Evolutionary conservation across 2,113 vertebrate species (phyloP).

Genomic region (Syngnathus floridae): DNA sequence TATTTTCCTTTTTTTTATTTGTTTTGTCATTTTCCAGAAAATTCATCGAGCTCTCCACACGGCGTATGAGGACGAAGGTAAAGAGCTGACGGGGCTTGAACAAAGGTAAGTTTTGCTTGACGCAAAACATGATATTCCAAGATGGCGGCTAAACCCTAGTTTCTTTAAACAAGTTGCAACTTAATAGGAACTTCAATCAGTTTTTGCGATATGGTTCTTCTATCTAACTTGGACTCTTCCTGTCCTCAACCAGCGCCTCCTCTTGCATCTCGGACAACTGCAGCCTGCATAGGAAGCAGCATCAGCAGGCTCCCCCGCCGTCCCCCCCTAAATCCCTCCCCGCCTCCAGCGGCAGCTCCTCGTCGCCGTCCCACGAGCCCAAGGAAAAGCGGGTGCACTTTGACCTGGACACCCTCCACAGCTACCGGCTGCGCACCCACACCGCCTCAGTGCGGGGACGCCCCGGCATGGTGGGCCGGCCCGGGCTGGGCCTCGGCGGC

Average conservation of each 20-base stretch:
- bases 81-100: slow-evolving; percentile 57
- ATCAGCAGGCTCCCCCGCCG: slow-evolving; percentile 59
- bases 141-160: no score
- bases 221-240: slow-evolving; percentile 18
- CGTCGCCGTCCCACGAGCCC: slow-evolving; percentile 42
- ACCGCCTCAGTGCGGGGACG: slow-evolving; percentile 54
- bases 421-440: slow-evolving; percentile 67
- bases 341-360: slow-evolving; percentile 23
- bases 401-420: slow-evolving; percentile 73
- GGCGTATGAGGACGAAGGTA: slow-evolving; percentile 62
- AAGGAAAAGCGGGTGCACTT: slow-evolving; percentile 74
- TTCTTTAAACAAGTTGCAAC: no score
- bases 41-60: slow-evolving; percentile 86
- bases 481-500: slow-evolving; percentile 62
- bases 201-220: no score
- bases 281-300: slow-evolving; percentile 68
- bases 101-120: slow-evolving; percentile 49
- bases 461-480: slow-evolving; percentile 57
- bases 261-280: slow-evolving; percentile 74
- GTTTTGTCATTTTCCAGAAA: slow-evolving; percentile 68
- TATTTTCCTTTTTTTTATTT: background rate
- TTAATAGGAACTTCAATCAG: no score
- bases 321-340: slow-evolving; percentile 44
- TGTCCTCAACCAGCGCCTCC: slow-evolving; percentile 56
- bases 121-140: no score